These are phyloP conservation scores for Beroe forskalii DNA, from an alignment of 37 sponge, comb jelly and placozoan species.

Conservation along the genomic window DNA sequence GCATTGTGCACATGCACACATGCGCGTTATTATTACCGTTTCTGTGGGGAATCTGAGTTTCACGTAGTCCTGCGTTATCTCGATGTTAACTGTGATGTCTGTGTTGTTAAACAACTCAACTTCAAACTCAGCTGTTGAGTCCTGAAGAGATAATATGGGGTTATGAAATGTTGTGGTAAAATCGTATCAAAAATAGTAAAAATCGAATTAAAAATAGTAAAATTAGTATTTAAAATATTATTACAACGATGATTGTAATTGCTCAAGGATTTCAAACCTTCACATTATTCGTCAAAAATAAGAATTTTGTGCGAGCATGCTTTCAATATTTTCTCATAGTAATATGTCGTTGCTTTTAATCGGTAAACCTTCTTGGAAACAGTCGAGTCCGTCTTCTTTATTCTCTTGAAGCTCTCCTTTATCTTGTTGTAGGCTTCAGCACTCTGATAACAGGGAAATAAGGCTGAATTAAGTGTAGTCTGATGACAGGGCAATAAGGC, in stretches of 20 bases:
- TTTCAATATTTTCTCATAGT: too few relatives aligned
- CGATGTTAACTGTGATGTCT: constrained; percentile 7
- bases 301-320: too few relatives aligned
- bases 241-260: too few relatives aligned
- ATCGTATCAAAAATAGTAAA: too few relatives aligned
- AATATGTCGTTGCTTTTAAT: not conserved
- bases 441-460: not conserved
- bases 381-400: constrained; percentile 38
- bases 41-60: constrained; percentile 38
- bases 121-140: constrained; percentile 45
- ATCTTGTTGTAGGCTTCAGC: constrained; percentile 42
- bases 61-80: constrained; percentile 36
- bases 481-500: not conserved
- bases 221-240: too few relatives aligned
- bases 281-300: too few relatives aligned
- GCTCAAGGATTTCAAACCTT: too few relatives aligned
- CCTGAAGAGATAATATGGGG: too few relatives aligned
- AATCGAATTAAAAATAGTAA: too few relatives aligned
- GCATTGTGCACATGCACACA: too few relatives aligned
- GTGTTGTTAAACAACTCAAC: constrained; percentile 14
- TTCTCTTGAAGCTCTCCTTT: constrained; percentile 38
- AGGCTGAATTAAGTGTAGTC: not conserved
- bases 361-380: constrained; percentile 12
- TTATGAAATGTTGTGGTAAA: too few relatives aligned
- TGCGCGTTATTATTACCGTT: constrained; percentile 15